A percentile compares a stretch with the other conserved stretches of the same genome.
Conservation (phyloP, 1,140 invertebrate genomes). For the Colletes gigas region DNA sequence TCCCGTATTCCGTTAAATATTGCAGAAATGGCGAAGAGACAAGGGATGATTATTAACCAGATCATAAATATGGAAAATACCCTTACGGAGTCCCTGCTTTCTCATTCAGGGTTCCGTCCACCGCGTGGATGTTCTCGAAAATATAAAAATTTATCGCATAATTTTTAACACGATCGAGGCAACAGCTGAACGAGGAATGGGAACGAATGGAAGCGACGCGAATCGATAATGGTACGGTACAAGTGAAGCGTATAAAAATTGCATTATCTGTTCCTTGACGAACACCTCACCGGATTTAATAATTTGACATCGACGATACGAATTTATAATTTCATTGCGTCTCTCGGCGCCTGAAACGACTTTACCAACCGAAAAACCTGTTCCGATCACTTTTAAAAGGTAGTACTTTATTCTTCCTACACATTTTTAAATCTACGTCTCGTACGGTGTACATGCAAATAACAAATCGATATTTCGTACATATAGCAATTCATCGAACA, state of each 20-base stretch:
- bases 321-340: slow-evolving; percentile 59
- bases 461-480: too few species aligned
- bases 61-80: slow-evolving; percentile 55
- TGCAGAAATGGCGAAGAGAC: slow-evolving; percentile 14
- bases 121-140: slow-evolving; percentile 19
- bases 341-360: slow-evolving; percentile 9
- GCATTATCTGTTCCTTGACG: slow-evolving; percentile 67
- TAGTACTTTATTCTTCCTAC: neutral
- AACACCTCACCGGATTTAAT: slow-evolving; percentile 64
- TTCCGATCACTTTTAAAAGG: slow-evolving; percentile 16
- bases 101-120: slow-evolving; percentile 14
- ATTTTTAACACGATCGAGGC: slow-evolving; percentile 59
- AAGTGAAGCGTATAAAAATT: slow-evolving; percentile 64
- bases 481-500: too few species aligned
- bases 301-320: slow-evolving; percentile 60
- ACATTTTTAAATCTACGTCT: too few species aligned
- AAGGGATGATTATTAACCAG: slow-evolving; percentile 51
- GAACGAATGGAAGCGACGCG: slow-evolving; percentile 59
- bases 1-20: slow-evolving; percentile 26
- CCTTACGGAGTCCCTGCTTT: neutral
- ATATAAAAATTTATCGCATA: slow-evolving; percentile 59
- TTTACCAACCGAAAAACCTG: slow-evolving; percentile 26
- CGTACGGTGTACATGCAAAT: too few species aligned
- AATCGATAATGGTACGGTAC: slow-evolving; percentile 64
- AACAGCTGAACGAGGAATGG: slow-evolving; percentile 40